Evolutionary conservation across 1,140 invertebrate species (phyloP).

Genomic region (Cyrtorhinus lividipennis): DNA sequence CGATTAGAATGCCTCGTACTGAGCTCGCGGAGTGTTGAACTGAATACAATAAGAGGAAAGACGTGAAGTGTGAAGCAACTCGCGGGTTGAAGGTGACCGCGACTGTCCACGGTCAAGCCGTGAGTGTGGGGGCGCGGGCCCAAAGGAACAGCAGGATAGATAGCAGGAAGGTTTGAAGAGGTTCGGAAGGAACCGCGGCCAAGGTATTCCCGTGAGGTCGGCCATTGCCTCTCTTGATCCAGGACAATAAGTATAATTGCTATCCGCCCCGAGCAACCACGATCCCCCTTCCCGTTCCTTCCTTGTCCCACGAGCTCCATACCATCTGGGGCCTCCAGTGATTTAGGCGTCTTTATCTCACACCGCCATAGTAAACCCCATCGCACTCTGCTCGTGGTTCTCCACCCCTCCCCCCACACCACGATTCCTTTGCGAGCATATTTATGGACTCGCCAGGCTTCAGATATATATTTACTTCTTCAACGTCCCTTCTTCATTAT

Average conservation of each 20-base stretch:
- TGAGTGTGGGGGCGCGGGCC: too few relatives aligned
- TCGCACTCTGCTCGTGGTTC: neutral
- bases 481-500: too few relatives aligned
- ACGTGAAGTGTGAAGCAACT: too few relatives aligned
- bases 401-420: neutral
- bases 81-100: too few relatives aligned
- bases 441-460: neutral
- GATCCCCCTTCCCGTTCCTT: neutral
- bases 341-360: conserved; percentile 8
- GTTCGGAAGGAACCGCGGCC: neutral
- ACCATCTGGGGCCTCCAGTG: conserved; percentile 2
- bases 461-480: neutral
- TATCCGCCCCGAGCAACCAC: conserved; percentile 6
- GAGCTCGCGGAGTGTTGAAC: too few relatives aligned
- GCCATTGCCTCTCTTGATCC: conserved; percentile 7
- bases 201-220: neutral
- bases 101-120: too few relatives aligned
- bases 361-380: neutral
- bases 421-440: too few relatives aligned
- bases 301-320: neutral
- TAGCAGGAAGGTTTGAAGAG: too few relatives aligned
- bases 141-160: too few relatives aligned
- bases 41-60: too few relatives aligned
- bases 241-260: conserved; percentile 10
- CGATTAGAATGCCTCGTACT: too few relatives aligned